These are phyloP conservation scores for Bradypodion pumilum DNA, from an alignment of 2,797 vertebrate genomes.

Conservation along the genomic window DNA sequence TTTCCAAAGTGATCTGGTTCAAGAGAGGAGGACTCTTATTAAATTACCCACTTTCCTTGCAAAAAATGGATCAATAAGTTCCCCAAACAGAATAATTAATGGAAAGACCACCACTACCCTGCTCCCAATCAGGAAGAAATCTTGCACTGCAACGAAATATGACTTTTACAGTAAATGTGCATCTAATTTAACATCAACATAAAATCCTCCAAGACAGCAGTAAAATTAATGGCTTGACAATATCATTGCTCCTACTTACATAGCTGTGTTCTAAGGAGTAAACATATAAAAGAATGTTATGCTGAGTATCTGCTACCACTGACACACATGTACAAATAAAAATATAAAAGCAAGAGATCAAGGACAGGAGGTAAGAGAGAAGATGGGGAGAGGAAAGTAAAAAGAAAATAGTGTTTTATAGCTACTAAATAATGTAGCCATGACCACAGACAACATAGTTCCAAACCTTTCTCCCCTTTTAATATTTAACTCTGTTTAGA, in stretches of 20 bases:
- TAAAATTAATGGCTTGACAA: background rate
- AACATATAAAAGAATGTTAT: constrained; percentile 31
- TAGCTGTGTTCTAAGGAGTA: constrained; percentile 43
- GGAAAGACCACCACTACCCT: background rate
- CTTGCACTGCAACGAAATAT: background rate
- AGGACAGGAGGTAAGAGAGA: too few relatives aligned
- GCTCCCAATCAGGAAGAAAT: background rate
- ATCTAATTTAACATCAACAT: constrained; percentile 37
- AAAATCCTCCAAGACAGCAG: constrained; percentile 30
- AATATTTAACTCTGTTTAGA: background rate
- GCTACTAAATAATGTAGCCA: background rate
- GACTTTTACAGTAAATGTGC: constrained; percentile 24
- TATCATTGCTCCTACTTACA: constrained; percentile 40
- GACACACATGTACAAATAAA: too few relatives aligned
- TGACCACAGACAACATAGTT: background rate
- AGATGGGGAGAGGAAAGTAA: too few relatives aligned
- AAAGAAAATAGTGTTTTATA: constrained; percentile 38
- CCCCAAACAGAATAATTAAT: background rate
- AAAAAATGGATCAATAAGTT: background rate
- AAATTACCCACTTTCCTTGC: background rate
- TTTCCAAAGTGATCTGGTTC: background rate
- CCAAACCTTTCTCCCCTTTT: background rate
- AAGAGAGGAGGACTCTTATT: background rate
- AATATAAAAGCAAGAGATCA: too few relatives aligned
- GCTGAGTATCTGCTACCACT: constrained; percentile 41